phyloP scores from a whole-genome alignment of 2,113 vertebrate species.

The Fulica atra region DNA sequence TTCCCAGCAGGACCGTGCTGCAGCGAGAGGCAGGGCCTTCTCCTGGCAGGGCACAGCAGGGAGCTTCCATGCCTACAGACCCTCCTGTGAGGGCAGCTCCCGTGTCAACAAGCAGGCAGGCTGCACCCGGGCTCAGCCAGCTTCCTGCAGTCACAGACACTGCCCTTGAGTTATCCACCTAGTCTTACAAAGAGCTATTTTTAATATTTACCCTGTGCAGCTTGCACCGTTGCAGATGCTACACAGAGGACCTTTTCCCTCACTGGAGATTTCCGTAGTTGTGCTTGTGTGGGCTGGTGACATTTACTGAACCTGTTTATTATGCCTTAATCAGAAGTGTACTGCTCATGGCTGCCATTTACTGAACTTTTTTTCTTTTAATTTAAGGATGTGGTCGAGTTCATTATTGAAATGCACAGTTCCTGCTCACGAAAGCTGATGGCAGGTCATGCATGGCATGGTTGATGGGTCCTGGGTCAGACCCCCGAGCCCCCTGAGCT shows the following conservation, averaged over 20 bases:
- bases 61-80: background rate
- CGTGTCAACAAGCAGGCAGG: accelerated
- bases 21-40: background rate
- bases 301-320: constrained; percentile 8
- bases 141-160: background rate
- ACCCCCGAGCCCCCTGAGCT: background rate
- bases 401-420: background rate
- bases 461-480: background rate
- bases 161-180: background rate
- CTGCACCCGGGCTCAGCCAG: background rate
- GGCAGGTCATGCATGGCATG: background rate
- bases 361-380: background rate
- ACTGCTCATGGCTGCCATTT: background rate
- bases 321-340: background rate
- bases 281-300: background rate
- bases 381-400: background rate
- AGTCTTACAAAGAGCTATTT: background rate
- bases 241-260: background rate
- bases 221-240: background rate
- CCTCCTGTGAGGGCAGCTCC: background rate
- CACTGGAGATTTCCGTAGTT: background rate
- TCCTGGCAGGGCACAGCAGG: accelerated
- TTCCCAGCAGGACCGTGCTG: background rate
- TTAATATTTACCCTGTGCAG: background rate
- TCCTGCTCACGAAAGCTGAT: background rate